Evolutionary conservation across 1,140 invertebrate species (phyloP), one percentile per base, ranked within the genome.

Genomic region (Ptiloglossa arizonensis): DNA sequence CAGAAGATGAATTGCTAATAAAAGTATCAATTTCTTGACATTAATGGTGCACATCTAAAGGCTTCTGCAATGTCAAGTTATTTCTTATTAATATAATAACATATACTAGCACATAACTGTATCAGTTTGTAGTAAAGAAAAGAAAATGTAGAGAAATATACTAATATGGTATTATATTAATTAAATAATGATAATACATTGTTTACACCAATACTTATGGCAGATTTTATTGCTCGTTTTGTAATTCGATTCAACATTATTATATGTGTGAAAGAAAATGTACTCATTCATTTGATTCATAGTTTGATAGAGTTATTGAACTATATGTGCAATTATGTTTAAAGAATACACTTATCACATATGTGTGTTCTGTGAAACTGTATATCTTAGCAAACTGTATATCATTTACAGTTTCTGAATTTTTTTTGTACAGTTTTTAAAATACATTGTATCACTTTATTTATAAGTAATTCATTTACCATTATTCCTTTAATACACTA

Each of bases 111-210:
- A 35, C 0, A 22, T 60, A 71, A 11, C 2, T 60, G 4, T 15
- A 44, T 59, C 13, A 60, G 8, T 46, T 48, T 13, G 19, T 35
- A 50, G 1, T 48, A 2, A 60, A 22, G 2, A 35, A 71, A 71
- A 2, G 17, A 22, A 11, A 50, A 35, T n/a, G 15, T 48, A 72
- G 29, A 38, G 8, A 50, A 50, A 50, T 72, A 15, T 17, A 11
- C 19, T 57, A 29, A 41, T 44, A 29, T 59, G 5, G 22, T 50
- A 62, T 50, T 22, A 50, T 27, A 72, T 50, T 5, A 24, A 72
- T 50, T 32, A 35, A 72, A 50, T 72, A 50, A 62, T 71, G 15
- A n/a, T 48, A 71, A n/a, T 22, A 32, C 1, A 63, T 48, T 19
- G 11, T 29, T 50, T 62, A 62, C 4, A 13, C 15, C 22, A 15